Percentiles rank a stretch among this genome's conserved stretches.
These are phyloP conservation scores for Felis chaus DNA, from an alignment of 2,113 vertebrate genomes.

Conservation along the genomic window DNA sequence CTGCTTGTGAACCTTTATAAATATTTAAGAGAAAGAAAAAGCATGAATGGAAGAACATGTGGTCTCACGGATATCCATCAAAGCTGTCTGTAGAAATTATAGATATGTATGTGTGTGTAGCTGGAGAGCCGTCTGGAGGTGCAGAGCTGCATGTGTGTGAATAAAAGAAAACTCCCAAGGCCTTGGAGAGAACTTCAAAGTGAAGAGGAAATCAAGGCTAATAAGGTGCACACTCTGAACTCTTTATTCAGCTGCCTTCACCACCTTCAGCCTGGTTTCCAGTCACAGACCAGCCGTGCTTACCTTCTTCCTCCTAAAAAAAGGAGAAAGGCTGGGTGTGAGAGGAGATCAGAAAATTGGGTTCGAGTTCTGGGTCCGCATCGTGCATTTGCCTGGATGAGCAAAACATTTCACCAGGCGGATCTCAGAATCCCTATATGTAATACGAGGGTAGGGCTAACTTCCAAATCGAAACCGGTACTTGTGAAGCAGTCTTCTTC, in stretches of 20 bases:
- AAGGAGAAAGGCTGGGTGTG: background rate
- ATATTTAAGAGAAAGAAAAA: conserved; percentile 81
- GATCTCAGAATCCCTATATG: background rate
- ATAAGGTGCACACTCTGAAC: conserved; percentile 87
- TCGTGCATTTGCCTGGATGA: background rate
- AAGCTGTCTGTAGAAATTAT: conserved; percentile 80
- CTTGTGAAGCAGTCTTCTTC: background rate
- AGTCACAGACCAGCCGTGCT: background rate
- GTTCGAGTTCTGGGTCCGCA: background rate
- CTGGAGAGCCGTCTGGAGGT: conserved; percentile 31
- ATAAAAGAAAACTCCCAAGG: conserved; percentile 56
- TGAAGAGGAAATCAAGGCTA: conserved; percentile 85
- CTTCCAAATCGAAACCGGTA: background rate
- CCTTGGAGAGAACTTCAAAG: conserved; percentile 86
- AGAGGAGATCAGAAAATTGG: background rate
- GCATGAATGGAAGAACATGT: conserved; percentile 82
- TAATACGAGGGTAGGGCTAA: background rate
- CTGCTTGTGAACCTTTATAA: conserved; percentile 81
- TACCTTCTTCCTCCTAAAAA: background rate
- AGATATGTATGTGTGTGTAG: background rate
- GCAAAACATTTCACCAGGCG: background rate
- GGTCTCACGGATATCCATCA: conserved; percentile 87
- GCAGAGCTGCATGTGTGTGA: background rate
- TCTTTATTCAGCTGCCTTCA: conserved; percentile 84
- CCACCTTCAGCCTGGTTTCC: background rate